Evolutionary conservation across 2,888 invertebrate species (phyloP).

Genomic region (Monochamus alternatus): DNA sequence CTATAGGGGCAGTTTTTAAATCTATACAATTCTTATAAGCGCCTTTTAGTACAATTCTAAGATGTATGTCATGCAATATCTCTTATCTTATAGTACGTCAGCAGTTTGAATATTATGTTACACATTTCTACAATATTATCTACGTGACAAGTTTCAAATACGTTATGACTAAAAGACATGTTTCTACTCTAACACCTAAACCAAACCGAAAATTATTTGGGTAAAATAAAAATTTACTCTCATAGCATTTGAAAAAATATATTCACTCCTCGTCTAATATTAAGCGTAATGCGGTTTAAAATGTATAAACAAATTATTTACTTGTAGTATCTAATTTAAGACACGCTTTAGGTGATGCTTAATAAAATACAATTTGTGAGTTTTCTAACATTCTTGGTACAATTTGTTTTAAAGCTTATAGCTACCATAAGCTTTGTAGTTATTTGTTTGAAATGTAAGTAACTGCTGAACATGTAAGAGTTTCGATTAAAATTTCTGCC

Average conservation of each 20-base stretch:
- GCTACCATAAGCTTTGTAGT: conserved; percentile 56
- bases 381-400: conserved; percentile 34
- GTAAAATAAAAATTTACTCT: conserved; percentile 25
- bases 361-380: conserved; percentile 47
- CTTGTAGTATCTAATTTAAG: conserved; percentile 53
- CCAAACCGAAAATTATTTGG: conserved; percentile 46
- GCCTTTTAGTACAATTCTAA: conserved; percentile 23
- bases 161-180: conserved; percentile 8
- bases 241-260: conserved; percentile 29
- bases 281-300: conserved; percentile 32
- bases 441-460: conserved; percentile 27
- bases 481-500: conserved; percentile 50
- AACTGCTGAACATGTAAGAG: conserved; percentile 24
- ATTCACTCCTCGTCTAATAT: conserved; percentile 32
- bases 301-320: conserved; percentile 23
- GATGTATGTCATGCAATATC: conserved; percentile 30
- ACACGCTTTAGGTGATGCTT: conserved; percentile 64
- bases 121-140: conserved; percentile 28
- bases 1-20: conserved; percentile 57
- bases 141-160: conserved; percentile 24
- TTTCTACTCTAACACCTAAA: conserved; percentile 54
- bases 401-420: conserved; percentile 58
- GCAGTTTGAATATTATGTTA: conserved; percentile 32
- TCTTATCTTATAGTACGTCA: conserved; percentile 38
- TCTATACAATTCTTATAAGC: conserved; percentile 46